phyloP scores from a whole-genome alignment of 2,113 vertebrate genomes.

The Pollimyrus isidori region DNA sequence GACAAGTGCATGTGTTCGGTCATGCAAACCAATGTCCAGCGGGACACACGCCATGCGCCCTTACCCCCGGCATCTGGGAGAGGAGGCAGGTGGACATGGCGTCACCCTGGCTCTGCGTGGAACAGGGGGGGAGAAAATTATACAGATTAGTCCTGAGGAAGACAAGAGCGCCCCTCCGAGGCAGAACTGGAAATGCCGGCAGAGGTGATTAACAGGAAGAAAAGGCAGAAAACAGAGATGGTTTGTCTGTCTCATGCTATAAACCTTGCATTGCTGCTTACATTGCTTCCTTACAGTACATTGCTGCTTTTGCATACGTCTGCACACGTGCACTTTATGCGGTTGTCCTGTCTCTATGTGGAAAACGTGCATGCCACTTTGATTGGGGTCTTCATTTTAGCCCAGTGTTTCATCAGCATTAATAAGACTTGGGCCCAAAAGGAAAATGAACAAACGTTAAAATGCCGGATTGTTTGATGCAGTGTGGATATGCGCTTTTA shows the following conservation, averaged over 20 bases:
- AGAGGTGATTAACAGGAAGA: neutral
- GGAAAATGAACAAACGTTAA: neutral
- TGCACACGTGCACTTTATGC: too few relatives aligned
- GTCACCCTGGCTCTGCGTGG: neutral
- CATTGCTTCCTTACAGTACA: too few relatives aligned
- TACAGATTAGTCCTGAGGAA: neutral
- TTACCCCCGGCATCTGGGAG: neutral
- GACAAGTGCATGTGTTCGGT: neutral
- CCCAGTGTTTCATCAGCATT: neutral
- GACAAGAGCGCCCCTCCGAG: too few relatives aligned
- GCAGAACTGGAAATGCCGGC: too few relatives aligned
- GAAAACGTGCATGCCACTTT: too few relatives aligned
- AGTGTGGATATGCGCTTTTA: neutral
- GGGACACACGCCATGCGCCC: neutral
- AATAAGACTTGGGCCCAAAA: neutral
- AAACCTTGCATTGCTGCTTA: too few relatives aligned
- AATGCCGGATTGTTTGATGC: neutral
- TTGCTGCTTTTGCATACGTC: too few relatives aligned
- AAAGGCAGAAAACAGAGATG: neutral
- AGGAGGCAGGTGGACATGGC: neutral
- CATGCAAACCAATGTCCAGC: neutral
- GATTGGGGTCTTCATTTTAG: neutral
- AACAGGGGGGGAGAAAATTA: neutral
- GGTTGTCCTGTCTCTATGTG: too few relatives aligned
- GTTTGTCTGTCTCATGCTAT: neutral